Conservation (phyloP, 2,797 vertebrate genomes). For the Xerus rutilus region DNA sequence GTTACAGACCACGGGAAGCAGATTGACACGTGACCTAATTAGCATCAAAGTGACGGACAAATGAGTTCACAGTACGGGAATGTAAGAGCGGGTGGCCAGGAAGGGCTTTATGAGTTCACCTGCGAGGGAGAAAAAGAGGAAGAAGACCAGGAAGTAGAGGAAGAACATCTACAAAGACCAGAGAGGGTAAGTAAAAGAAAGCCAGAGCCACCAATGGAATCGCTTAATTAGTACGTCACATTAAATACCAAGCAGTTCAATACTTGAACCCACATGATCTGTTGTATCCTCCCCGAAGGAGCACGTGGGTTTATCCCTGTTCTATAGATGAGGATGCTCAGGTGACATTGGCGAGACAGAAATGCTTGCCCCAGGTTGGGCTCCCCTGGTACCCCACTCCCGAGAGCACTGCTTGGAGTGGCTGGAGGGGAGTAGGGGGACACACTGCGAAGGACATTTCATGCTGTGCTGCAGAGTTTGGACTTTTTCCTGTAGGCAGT, state of each 20-base stretch:
- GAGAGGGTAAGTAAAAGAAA: background rate
- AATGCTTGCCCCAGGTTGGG: background rate
- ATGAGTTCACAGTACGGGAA: background rate
- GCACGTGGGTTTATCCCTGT: too few relatives aligned
- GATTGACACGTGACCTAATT: background rate
- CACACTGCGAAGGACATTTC: constrained; percentile 41
- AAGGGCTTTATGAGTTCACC: background rate
- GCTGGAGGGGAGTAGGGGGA: background rate
- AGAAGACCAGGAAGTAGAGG: background rate
- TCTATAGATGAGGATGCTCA: background rate
- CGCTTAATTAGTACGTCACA: rapidly evolving
- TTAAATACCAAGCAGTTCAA: rapidly evolving
- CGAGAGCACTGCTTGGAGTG: too few relatives aligned
- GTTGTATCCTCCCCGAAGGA: background rate
- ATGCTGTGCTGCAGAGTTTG: background rate
- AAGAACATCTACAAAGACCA: background rate
- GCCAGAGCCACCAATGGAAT: background rate
- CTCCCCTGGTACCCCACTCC: background rate
- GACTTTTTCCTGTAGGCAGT: constrained; percentile 63
- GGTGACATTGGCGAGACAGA: background rate
- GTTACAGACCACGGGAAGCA: background rate
- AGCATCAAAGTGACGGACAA: background rate
- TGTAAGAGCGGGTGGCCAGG: background rate
- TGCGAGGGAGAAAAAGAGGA: background rate
- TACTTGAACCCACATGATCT: background rate